Evolutionary conservation across 2,797 vertebrate genomes (phyloP).

Genomic region (Varecia variegata): DNA sequence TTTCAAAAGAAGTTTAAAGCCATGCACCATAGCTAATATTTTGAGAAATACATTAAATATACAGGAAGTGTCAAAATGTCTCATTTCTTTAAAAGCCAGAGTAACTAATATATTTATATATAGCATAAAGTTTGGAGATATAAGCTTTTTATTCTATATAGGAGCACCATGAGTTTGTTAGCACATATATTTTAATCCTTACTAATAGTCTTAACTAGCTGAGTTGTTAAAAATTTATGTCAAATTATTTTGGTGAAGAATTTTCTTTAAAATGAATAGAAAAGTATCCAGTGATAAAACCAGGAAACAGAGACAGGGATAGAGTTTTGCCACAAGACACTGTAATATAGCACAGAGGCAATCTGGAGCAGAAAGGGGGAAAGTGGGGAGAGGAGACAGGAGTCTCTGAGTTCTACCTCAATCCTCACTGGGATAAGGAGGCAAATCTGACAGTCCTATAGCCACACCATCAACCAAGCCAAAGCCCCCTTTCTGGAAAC

Average conservation of each 20-base stretch:
- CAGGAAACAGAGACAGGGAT: background rate
- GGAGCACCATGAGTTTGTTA: background rate
- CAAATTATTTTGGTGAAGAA: background rate
- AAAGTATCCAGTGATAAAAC: background rate
- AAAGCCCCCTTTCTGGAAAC: background rate
- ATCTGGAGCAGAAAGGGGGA: background rate
- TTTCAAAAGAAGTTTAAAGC: conserved; percentile 31
- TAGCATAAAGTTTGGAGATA: background rate
- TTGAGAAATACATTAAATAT: background rate
- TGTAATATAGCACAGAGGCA: background rate
- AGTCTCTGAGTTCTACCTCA: background rate
- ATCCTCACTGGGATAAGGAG: background rate
- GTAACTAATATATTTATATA: background rate
- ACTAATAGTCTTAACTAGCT: background rate
- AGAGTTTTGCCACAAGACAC: background rate
- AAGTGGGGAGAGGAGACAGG: background rate
- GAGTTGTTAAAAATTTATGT: background rate
- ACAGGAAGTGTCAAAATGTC: background rate
- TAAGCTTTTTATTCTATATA: background rate
- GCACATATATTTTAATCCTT: background rate
- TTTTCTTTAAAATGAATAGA: background rate
- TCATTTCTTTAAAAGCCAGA: background rate
- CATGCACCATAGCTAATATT: background rate
- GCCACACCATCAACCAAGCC: background rate
- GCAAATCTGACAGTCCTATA: accelerated